phyloP scores from a whole-genome alignment of 2,113 vertebrate genomes.

The Eudyptes chrysolophus region DNA sequence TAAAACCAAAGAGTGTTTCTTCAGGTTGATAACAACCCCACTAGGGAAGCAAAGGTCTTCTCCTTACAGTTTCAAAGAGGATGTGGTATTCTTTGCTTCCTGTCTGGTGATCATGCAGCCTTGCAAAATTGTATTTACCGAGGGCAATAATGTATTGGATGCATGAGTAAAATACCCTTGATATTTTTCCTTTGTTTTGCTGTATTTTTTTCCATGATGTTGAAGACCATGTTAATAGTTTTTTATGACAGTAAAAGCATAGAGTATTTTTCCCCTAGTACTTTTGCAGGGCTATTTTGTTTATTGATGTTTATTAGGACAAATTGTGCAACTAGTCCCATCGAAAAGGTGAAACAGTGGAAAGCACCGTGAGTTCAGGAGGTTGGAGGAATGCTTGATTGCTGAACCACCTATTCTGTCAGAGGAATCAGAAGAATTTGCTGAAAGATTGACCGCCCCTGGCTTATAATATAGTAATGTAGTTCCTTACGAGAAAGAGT shows the following conservation, averaged over 20 bases:
- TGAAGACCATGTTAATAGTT: not conserved
- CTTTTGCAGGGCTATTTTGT: not conserved
- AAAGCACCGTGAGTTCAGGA: not conserved
- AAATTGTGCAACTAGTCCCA: not conserved
- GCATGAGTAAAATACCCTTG: not conserved
- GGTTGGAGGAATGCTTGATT: not conserved
- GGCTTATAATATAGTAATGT: not conserved
- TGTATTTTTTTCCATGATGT: not conserved
- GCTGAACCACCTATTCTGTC: not conserved
- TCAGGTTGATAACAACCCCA: not conserved
- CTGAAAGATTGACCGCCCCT: not conserved
- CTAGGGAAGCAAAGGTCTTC: not conserved
- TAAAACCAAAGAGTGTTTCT: not conserved
- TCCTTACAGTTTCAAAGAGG: not conserved
- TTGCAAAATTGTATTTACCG: not conserved
- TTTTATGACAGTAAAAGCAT: not conserved
- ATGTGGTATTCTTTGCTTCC: not conserved
- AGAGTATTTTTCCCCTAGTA: not conserved
- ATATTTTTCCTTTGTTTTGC: not conserved
- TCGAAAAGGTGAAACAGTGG: not conserved
- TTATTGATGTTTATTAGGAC: not conserved
- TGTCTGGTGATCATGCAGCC: not conserved
- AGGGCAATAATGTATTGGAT: not conserved
- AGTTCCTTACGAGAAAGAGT: not conserved
- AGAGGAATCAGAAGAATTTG: not conserved